phyloP scores from a whole-genome alignment of 2,113 vertebrate genomes.

The Plectropomus leopardus region DNA sequence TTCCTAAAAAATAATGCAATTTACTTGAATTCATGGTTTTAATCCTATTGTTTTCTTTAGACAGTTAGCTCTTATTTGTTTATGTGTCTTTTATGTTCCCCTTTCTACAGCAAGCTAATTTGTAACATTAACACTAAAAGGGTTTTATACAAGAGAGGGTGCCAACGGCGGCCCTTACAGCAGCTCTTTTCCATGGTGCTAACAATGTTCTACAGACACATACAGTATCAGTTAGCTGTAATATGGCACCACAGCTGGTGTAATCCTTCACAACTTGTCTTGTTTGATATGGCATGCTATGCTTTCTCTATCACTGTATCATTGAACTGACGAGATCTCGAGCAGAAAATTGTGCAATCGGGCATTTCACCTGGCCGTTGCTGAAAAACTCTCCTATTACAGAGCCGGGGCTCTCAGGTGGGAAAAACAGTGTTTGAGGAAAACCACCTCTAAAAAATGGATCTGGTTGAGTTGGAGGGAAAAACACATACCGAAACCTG shows the following conservation, averaged over 20 bases:
- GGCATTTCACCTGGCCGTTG: constrained; percentile 61
- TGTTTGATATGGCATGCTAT: constrained; percentile 55
- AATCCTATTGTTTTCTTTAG: too few relatives aligned
- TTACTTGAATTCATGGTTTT: too few relatives aligned
- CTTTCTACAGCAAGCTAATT: neutral
- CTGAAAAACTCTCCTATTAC: constrained; percentile 64
- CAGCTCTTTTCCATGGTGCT: neutral
- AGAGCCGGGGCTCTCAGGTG: constrained; percentile 63
- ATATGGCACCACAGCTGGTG: constrained; percentile 27
- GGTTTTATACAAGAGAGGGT: too few relatives aligned
- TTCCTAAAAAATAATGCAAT: too few relatives aligned
- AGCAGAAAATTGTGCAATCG: constrained; percentile 78
- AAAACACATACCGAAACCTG: constrained; percentile 60
- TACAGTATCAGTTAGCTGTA: constrained; percentile 11
- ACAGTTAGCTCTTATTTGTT: too few relatives aligned
- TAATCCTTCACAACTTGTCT: constrained; percentile 49
- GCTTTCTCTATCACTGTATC: constrained; percentile 69
- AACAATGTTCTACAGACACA: neutral
- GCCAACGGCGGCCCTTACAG: too few relatives aligned
- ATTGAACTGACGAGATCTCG: constrained; percentile 69
- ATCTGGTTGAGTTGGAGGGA: constrained; percentile 50
- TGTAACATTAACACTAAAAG: neutral
- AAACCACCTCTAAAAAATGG: constrained; percentile 66
- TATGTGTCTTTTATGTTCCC: neutral
- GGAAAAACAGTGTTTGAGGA: constrained; percentile 65